phyloP scores from a whole-genome alignment of 2,888 invertebrate species.

The Sinopyrophorus schimmeli region DNA sequence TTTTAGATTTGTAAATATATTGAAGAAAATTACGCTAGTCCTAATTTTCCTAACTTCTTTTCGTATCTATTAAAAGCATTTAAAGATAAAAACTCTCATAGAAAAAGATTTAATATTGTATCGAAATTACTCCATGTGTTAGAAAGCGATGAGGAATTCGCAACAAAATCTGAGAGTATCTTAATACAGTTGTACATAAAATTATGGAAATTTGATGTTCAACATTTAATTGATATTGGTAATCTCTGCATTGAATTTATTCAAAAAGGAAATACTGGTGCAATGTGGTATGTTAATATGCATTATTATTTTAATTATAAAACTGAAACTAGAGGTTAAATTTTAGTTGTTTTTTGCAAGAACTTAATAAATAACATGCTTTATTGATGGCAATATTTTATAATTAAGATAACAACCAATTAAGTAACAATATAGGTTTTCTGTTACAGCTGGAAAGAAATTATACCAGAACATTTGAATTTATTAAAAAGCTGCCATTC shows the following conservation, averaged over 20 bases:
- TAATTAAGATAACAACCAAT: not conserved
- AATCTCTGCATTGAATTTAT: constrained; percentile 62
- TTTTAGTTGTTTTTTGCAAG: not conserved
- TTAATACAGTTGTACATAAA: constrained; percentile 58
- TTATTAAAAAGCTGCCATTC: constrained; percentile 59
- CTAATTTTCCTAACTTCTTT: constrained; percentile 42
- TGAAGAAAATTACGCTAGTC: constrained; percentile 36
- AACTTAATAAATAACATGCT: not conserved
- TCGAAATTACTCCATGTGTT: constrained; percentile 44
- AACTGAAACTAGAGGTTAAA: not conserved
- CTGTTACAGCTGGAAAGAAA: constrained; percentile 65
- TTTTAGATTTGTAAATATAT: constrained; percentile 40
- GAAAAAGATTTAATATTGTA: constrained; percentile 44
- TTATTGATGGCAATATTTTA: not conserved
- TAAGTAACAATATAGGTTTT: constrained; percentile 4
- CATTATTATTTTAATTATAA: not conserved
- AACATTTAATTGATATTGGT: constrained; percentile 60
- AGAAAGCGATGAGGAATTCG: constrained; percentile 41
- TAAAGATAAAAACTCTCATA: constrained; percentile 41
- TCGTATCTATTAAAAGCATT: constrained; percentile 47
- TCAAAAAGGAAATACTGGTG: constrained; percentile 57
- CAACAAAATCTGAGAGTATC: constrained; percentile 55
- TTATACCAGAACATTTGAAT: constrained; percentile 66
- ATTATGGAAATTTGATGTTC: constrained; percentile 57
- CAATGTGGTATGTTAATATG: constrained; percentile 53